phyloP scores from a whole-genome alignment of 2,113 vertebrate species.

The crab-eating macaque (Macaca fascicularis) region T2T-MFA8v1.1 NC_088387.1:48676001-48676500 shows the following conservation, averaged over 20 bases:
- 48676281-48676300: background rate
- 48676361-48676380: background rate
- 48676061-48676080: background rate
- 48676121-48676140: slow-evolving; percentile 78
- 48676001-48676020: slow-evolving; percentile 95
- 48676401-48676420: background rate
- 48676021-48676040: slow-evolving; percentile 97
- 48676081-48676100: background rate
- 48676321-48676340: background rate
- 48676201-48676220: slow-evolving; percentile 95
- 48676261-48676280: background rate
- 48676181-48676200: slow-evolving; percentile 98
- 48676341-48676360: background rate
- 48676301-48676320: background rate
- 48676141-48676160: slow-evolving; percentile 97
- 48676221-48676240: background rate
- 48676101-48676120: background rate
- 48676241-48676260: background rate
- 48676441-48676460: background rate
- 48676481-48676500: background rate
- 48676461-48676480: background rate
- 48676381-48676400: background rate
- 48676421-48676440: background rate
- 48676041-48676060: slow-evolving; percentile 88
- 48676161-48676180: slow-evolving; percentile 95